Conservation (phyloP, 2,888 invertebrate genomes). For the Drosophila helvetica region DNA sequence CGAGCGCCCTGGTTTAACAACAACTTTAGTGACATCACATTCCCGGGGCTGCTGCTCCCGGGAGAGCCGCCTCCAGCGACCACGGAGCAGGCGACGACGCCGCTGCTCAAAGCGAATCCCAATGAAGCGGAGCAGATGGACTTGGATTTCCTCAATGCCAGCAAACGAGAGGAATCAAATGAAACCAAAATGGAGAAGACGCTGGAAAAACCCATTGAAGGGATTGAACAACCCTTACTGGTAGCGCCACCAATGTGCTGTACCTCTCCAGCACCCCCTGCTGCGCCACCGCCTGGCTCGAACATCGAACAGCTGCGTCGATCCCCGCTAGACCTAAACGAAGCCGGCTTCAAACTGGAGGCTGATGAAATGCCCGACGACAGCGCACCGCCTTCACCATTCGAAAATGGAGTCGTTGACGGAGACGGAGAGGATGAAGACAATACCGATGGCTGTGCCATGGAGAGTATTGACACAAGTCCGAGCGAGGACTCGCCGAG, state of each 20-base stretch:
- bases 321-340: conserved; percentile 55
- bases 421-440: conserved; percentile 15
- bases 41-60: conserved; percentile 66
- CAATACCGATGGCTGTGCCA: conserved; percentile 1
- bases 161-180: conserved; percentile 7
- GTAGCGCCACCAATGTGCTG: conserved; percentile 38
- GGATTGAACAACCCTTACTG: conserved; percentile 32
- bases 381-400: conserved; percentile 30
- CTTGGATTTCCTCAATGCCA: conserved; percentile 50
- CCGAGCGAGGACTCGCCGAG: conserved; percentile 15
- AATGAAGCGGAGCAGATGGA: conserved; percentile 34
- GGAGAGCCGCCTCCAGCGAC: conserved; percentile 61
- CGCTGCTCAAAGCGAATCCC: conserved; percentile 11
- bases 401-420: conserved; percentile 9
- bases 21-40: conserved; percentile 72
- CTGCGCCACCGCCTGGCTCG: conserved; percentile 37
- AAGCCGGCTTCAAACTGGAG: conserved; percentile 54
- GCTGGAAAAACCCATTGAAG: conserved; percentile 2
- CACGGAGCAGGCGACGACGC: conserved; percentile 3
- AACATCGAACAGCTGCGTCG: conserved; percentile 60
- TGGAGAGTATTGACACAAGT: conserved; percentile 21
- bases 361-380: conserved; percentile 40
- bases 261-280: conserved; percentile 37
- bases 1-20: conserved; percentile 79
- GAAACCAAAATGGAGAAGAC: conserved; percentile 27